Evolutionary conservation across 37 sponge, comb jelly and placozoan genomes (phyloP), one percentile per base, ranked within the genome.

Genomic region (Sycon ciliatum): DNA sequence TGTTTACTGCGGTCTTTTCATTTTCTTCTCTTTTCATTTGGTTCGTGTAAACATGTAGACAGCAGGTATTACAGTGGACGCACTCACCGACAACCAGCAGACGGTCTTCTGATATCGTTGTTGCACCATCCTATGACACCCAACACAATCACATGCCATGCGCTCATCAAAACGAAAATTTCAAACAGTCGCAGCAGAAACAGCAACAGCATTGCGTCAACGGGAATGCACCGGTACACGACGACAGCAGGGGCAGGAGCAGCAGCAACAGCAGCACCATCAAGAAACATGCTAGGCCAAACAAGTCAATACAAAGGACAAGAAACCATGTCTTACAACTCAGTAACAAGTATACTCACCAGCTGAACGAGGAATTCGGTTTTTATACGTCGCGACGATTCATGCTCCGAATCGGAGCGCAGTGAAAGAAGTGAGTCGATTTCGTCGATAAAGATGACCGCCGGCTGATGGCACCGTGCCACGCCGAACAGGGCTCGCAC

Each of bases 361-460:
- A 97, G 80, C 68, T 97, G 92, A 0, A 97, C 89, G 7, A 97
- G 81, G 74, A 97, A 97, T 75, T 97, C 99, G 32, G 99, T 97
- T 76, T 97, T 97, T 53, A 97, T 97, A 27, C 99, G 56, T 16
- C 99, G 76, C 5, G 99, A 97, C 23, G 90, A 81, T 71, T 97
- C 99, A 39, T 97, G 92, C 37, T 97, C 99, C 49, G 58, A 81
- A 76, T 97, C 99, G 26, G 84, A 82, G 2, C 99, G 72, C 73
- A 92, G 99, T 27, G 90, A 74, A 38, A 97, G 79, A 5, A 97
- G 84, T 11, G 93, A 89, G 83, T 97, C 99, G 28, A 97, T 97
- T 82, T 97, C 99, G 73, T 97, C 99, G 37, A 97, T 97, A 70
- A 97, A 97, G 36, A 97, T 86, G 29, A 97, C 99, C 11, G 99